These are phyloP conservation scores for Babylonia areolata DNA, from an alignment of 1,140 invertebrate genomes.

Conservation along the genomic window DNA sequence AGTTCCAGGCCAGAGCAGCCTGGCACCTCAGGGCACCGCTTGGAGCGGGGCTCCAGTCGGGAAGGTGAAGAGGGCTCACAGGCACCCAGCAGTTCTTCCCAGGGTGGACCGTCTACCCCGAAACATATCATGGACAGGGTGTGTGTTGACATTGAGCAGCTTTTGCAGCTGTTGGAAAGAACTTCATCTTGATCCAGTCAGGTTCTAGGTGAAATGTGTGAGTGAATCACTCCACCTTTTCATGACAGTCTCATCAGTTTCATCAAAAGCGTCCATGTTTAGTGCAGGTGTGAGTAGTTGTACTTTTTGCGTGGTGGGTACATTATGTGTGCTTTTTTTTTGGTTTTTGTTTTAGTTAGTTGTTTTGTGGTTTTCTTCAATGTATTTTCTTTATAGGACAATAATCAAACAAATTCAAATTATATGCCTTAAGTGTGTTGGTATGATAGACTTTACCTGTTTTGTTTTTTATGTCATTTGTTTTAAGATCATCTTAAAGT, in stretches of 20 bases:
- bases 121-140: conserved; percentile 58
- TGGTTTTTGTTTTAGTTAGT: too few relatives aligned
- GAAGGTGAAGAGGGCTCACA: neutral
- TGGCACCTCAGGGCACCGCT: conserved; percentile 8
- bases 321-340: too few relatives aligned
- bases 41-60: neutral
- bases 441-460: too few relatives aligned
- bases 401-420: too few relatives aligned
- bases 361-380: neutral
- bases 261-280: neutral
- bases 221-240: neutral
- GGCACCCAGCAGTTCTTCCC: neutral
- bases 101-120: neutral
- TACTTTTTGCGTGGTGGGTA: too few relatives aligned
- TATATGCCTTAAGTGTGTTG: neutral
- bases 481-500: too few relatives aligned
- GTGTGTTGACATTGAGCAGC: conserved; percentile 63
- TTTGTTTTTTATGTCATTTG: too few relatives aligned
- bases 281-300: neutral
- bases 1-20: neutral
- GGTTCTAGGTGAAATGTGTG: neutral
- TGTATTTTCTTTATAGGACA: neutral
- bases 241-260: neutral
- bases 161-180: conserved; percentile 62
- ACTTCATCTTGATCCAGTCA: conserved; percentile 17